phyloP scores from a whole-genome alignment of 2,888 invertebrate species.

The Amorpha juglandis region DNA sequence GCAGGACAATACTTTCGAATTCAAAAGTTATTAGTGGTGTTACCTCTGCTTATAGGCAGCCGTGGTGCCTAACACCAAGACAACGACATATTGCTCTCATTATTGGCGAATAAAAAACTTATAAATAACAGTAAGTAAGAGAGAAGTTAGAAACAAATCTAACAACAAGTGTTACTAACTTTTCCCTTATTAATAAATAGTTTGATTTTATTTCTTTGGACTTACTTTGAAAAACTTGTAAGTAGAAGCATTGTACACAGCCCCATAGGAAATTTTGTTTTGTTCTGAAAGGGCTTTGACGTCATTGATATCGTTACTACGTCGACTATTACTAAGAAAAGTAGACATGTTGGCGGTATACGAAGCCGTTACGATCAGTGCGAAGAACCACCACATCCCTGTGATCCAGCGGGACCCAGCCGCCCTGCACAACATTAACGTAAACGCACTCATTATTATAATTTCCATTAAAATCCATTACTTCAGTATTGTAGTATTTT shows the following conservation, averaged over 20 bases:
- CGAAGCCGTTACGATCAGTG: slow-evolving; percentile 94
- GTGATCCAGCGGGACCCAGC: slow-evolving; percentile 94
- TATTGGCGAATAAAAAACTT: not conserved
- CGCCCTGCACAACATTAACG: slow-evolving; percentile 83
- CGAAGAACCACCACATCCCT: slow-evolving; percentile 97
- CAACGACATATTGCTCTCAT: too few species aligned
- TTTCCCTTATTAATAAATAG: slow-evolving; percentile 1
- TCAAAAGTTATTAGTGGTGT: too few species aligned
- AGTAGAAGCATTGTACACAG: slow-evolving; percentile 91
- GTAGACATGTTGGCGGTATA: slow-evolving; percentile 90
- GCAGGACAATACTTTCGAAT: too few species aligned
- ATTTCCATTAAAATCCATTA: not conserved
- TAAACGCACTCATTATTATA: not conserved
- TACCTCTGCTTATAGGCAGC: too few species aligned
- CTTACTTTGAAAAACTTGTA: slow-evolving; percentile 92
- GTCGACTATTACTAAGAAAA: slow-evolving; percentile 91
- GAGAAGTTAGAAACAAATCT: not conserved
- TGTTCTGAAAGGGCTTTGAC: slow-evolving; percentile 93
- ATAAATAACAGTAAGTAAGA: not conserved
- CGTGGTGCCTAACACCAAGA: too few species aligned
- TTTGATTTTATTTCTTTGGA: slow-evolving; percentile 21
- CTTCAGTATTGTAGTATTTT: too few species aligned
- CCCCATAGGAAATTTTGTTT: slow-evolving; percentile 93
- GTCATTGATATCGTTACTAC: slow-evolving; percentile 91
- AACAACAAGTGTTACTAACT: not conserved